Evolutionary conservation across 2,113 vertebrate species (phyloP).

Genomic region (Phycodurus eques): DNA sequence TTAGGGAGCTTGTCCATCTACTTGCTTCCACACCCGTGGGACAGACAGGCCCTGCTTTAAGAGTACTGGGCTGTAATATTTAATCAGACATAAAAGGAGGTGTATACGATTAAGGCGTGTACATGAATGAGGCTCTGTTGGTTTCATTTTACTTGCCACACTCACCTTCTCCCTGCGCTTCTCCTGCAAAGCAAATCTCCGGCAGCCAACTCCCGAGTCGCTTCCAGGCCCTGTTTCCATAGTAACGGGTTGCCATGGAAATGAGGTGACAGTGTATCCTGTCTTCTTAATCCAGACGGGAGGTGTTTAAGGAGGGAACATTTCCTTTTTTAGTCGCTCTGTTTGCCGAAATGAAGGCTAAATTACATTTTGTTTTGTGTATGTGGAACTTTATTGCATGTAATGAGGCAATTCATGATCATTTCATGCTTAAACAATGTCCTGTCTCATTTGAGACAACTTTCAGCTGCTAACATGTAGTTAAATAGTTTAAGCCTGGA

Average conservation of each 20-base stretch:
- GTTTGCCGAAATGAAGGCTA: conserved; percentile 16
- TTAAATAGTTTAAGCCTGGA: too few relatives aligned
- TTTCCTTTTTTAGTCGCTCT: conserved; percentile 22
- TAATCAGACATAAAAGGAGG: background rate
- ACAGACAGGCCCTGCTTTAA: background rate
- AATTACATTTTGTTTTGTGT: background rate
- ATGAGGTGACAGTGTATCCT: conserved; percentile 75
- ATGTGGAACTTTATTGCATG: background rate
- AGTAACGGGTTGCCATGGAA: conserved; percentile 79
- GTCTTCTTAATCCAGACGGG: conserved; percentile 43
- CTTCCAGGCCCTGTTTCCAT: conserved; percentile 75
- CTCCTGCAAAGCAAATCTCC: conserved; percentile 45
- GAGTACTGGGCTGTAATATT: too few relatives aligned
- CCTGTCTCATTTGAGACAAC: too few relatives aligned
- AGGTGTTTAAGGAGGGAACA: conserved; percentile 50
- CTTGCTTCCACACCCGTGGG: background rate
- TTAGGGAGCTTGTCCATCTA: background rate
- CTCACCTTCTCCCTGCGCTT: conserved; percentile 48
- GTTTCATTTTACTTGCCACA: conserved; percentile 16
- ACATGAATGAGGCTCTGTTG: conserved; percentile 2
- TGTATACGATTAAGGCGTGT: background rate
- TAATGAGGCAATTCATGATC: background rate
- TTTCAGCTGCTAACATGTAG: too few relatives aligned
- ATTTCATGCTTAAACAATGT: too few relatives aligned
- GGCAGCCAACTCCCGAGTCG: conserved; percentile 52